Evolutionary conservation across 2,888 invertebrate genomes (phyloP).

Genomic region (Tetragonula carbonaria): DNA sequence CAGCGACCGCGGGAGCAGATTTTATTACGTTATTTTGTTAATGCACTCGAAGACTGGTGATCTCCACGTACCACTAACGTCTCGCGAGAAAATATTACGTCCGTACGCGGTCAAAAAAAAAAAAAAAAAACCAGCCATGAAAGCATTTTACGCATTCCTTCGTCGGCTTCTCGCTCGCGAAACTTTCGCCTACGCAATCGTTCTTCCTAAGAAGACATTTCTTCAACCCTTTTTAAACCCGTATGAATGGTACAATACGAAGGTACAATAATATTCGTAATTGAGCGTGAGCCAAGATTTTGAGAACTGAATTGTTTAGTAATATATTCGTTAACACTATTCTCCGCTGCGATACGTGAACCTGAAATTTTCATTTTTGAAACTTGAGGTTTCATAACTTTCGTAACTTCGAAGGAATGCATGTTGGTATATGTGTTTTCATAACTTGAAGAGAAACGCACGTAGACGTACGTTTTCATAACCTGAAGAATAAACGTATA

Average conservation of each 20-base stretch:
- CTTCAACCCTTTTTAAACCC: background rate
- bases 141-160: conserved; percentile 76
- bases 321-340: background rate
- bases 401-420: too few species aligned
- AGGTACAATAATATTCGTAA: background rate
- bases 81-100: conserved; percentile 70
- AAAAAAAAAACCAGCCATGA: conserved; percentile 66
- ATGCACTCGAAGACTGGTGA: conserved; percentile 74
- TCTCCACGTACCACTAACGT: conserved; percentile 63
- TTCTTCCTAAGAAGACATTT: background rate
- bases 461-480: background rate
- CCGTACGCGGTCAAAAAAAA: conserved; percentile 60
- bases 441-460: too few species aligned
- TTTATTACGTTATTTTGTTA: conserved; percentile 83
- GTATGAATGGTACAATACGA: background rate
- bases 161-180: conserved; percentile 40
- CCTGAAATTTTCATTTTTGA: too few species aligned
- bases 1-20: conserved; percentile 68
- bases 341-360: background rate
- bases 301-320: background rate
- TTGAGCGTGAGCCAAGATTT: background rate
- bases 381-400: too few species aligned
- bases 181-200: conserved; percentile 48
- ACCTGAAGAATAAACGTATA: background rate
- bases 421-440: too few species aligned